These are phyloP conservation scores for Sarcophaga carnaria DNA, from an alignment of 2,888 invertebrate genomes.

Conservation along the genomic window DNA sequence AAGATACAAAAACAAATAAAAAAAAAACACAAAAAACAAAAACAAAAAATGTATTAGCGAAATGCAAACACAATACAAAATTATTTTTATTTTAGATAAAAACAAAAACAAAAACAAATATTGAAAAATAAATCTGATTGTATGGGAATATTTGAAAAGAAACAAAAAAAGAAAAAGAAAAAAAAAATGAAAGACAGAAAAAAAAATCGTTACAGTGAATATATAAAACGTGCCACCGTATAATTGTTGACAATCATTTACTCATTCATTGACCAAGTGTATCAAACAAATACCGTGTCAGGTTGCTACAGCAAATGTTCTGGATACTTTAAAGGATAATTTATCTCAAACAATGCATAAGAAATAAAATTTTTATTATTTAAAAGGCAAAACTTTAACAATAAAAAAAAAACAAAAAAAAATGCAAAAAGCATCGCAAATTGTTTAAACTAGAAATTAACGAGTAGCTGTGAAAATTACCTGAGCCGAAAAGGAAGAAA, in stretches of 20 bases:
- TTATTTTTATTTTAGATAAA: constrained; percentile 49
- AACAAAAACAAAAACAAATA: constrained; percentile 7
- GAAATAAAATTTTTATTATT: neutral
- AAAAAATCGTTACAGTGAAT: constrained; percentile 21
- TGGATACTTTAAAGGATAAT: neutral
- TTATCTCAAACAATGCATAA: neutral
- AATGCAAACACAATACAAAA: constrained; percentile 51
- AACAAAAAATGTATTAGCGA: constrained; percentile 46
- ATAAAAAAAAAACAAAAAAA: neutral
- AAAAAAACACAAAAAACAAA: constrained; percentile 36
- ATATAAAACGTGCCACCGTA: constrained; percentile 61
- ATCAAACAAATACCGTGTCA: constrained; percentile 55
- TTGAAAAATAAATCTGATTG: constrained; percentile 33
- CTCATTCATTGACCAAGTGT: constrained; percentile 56
- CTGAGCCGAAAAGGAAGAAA: neutral
- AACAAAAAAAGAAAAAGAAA: constrained; percentile 6
- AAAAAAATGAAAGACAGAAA: neutral
- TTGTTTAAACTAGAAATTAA: neutral
- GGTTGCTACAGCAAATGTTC: neutral
- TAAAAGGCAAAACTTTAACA: neutral
- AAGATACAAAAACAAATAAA: constrained; percentile 45
- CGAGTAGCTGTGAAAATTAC: neutral
- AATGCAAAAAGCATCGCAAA: neutral
- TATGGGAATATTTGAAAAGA: constrained; percentile 48
- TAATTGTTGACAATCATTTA: constrained; percentile 63